phyloP scores from a whole-genome alignment of 1,140 invertebrate genomes.

The Solenopsis fugax region DNA sequence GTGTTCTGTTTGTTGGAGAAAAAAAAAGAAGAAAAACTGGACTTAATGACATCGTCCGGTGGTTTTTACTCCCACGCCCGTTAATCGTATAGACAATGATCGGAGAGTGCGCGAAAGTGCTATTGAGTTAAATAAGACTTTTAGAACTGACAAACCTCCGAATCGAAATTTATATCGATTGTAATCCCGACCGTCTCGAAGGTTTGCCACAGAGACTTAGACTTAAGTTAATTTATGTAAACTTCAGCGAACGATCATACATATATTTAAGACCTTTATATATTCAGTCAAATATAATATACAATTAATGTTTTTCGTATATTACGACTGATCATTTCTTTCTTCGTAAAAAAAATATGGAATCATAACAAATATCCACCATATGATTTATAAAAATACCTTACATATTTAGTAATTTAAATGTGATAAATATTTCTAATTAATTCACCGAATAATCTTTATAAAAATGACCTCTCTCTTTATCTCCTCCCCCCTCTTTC shows the following conservation, averaged over 20 bases:
- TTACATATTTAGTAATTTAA: neutral
- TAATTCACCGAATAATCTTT: neutral
- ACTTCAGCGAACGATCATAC: constrained; percentile 68
- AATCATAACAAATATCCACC: neutral
- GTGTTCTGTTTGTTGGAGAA: constrained; percentile 36
- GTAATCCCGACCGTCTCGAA: constrained; percentile 61
- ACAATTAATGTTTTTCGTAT: constrained; percentile 79
- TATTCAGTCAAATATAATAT: constrained; percentile 78
- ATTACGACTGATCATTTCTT: constrained; percentile 11
- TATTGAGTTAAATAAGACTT: constrained; percentile 62
- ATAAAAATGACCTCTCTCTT: too few species aligned
- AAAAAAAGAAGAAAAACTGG: constrained; percentile 2
- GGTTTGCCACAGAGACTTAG: constrained; percentile 68
- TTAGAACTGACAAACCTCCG: constrained; percentile 65
- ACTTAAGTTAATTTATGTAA: constrained; percentile 77
- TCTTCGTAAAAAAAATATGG: neutral
- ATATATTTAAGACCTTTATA: constrained; percentile 76
- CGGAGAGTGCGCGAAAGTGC: constrained; percentile 44
- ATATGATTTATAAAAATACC: neutral
- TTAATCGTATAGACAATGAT: constrained; percentile 33
- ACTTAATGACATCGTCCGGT: neutral
- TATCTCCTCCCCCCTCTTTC: too few species aligned
- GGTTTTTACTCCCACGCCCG: neutral
- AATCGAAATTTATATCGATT: constrained; percentile 69
- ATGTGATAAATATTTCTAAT: neutral